Conservation (phyloP, 2,797 vertebrate genomes). For the Pangasius sanitwongsei region DNA sequence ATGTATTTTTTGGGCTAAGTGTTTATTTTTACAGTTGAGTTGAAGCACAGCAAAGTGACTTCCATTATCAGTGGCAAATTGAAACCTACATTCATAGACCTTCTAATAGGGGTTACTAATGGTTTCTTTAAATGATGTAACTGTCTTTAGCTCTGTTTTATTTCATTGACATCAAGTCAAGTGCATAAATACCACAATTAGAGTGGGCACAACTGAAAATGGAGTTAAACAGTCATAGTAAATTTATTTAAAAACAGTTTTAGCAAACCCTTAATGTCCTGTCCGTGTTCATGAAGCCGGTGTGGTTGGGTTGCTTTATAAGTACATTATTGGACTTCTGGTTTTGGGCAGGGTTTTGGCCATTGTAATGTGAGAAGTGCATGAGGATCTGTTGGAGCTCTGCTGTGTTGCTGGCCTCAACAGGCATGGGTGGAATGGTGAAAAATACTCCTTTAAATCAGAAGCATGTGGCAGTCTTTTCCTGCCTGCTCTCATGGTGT, state of each 20-base stretch:
- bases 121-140: not conserved
- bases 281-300: not conserved
- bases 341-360: not conserved
- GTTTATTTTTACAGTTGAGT: slow-evolving; percentile 8
- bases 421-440: slow-evolving; percentile 39
- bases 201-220: not conserved
- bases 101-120: slow-evolving; percentile 13
- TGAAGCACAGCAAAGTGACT: not conserved
- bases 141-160: not conserved
- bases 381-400: slow-evolving; percentile 8
- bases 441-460: slow-evolving; percentile 44
- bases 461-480: slow-evolving; percentile 46
- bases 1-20: slow-evolving; percentile 2
- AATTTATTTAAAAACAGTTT: not conserved
- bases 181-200: slow-evolving; percentile 10
- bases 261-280: not conserved
- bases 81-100: not conserved
- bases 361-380: slow-evolving; percentile 34
- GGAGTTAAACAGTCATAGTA: not conserved
- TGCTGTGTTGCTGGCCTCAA: slow-evolving; percentile 18
- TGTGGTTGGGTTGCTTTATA: not conserved
- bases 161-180: slow-evolving; percentile 10
- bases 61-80: slow-evolving; percentile 17
- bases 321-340: slow-evolving; percentile 2
- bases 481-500: slow-evolving; percentile 26